Evolutionary conservation across 2,113 vertebrate genomes (phyloP).

Genomic region (human): GRCh38 chr7:50194001-50194500

Average conservation of each 20-base stretch:
- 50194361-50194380: background rate
- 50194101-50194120: background rate
- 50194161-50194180: no score
- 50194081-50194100: background rate
- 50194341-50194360: background rate
- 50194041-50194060: background rate
- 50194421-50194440: background rate
- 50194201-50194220: background rate
- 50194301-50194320: background rate
- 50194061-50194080: rapidly evolving
- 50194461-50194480: background rate
- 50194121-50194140: background rate
- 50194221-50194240: rapidly evolving
- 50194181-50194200: background rate
- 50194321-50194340: rapidly evolving
- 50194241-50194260: background rate
- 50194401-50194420: background rate
- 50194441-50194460: background rate
- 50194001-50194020: background rate
- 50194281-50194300: rapidly evolving
- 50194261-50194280: rapidly evolving
- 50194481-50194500: no score
- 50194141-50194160: background rate
- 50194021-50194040: background rate
- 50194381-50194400: background rate